Percentiles rank a stretch among this genome's conserved stretches.
Conservation (phyloP, 2,797 vertebrate genomes). For the Brachyalestes nurse region DNA sequence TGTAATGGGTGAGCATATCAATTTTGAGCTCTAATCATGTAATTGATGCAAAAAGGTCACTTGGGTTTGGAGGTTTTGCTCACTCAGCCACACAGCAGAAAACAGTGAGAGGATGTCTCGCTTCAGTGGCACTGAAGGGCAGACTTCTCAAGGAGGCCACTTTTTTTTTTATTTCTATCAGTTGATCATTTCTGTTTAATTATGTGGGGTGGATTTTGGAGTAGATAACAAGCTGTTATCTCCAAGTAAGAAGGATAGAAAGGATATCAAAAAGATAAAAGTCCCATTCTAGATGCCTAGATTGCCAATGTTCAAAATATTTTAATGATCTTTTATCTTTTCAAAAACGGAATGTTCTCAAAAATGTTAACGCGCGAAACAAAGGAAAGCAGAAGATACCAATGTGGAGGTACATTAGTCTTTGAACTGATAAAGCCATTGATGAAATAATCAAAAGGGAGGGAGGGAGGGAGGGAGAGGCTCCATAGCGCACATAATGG, state of each 20-base stretch:
- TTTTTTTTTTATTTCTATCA: slow-evolving; percentile 81
- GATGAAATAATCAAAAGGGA: slow-evolving; percentile 41
- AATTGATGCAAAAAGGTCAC: slow-evolving; percentile 42
- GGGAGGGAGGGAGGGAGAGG: slow-evolving; percentile 23
- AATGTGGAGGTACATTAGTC: slow-evolving; percentile 12
- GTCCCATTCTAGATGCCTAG: slow-evolving; percentile 75
- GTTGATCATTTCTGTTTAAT: slow-evolving; percentile 86
- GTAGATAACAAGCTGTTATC: slow-evolving; percentile 90
- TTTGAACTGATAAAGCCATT: slow-evolving; percentile 42
- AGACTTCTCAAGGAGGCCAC: slow-evolving; percentile 71
- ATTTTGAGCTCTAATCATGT: slow-evolving; percentile 41
- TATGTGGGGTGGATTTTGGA: slow-evolving; percentile 81
- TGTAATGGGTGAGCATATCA: slow-evolving; percentile 26
- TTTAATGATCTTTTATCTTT: slow-evolving; percentile 68
- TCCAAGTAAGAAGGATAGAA: slow-evolving; percentile 76
- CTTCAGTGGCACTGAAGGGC: slow-evolving; percentile 80
- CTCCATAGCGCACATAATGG: slow-evolving; percentile 51
- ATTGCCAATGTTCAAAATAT: slow-evolving; percentile 74
- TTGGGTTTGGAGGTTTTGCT: slow-evolving; percentile 37
- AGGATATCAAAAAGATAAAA: slow-evolving; percentile 82
- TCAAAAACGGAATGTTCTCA: slow-evolving; percentile 22
- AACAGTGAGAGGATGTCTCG: slow-evolving; percentile 38
- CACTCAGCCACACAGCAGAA: slow-evolving; percentile 37
- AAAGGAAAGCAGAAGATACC: slow-evolving; percentile 3
- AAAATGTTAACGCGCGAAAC: slow-evolving; percentile 15